These are phyloP conservation scores for Caligus rogercresseyi DNA, from an alignment of 1,140 invertebrate species.

Conservation along the genomic window DNA sequence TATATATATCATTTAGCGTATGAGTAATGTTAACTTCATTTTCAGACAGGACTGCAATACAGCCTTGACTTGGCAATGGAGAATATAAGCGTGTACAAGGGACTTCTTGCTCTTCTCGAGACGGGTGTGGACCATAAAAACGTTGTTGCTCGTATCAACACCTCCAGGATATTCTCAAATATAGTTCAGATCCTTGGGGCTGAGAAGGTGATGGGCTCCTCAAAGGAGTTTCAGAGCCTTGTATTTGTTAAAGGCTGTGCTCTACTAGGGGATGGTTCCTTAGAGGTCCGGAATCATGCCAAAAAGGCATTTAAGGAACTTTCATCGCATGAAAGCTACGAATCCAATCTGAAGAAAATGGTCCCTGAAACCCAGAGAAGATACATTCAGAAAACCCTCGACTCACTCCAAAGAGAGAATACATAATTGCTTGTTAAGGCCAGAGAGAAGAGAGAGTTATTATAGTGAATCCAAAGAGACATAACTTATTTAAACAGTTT, in stretches of 20 bases:
- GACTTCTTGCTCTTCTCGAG: neutral
- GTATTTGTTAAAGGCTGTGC: neutral
- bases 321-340: neutral
- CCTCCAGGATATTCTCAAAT: neutral
- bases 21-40: too few relatives aligned
- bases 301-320: conserved; percentile 1
- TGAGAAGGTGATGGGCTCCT: neutral
- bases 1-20: too few relatives aligned
- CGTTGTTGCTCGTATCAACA: neutral
- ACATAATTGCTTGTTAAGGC: neutral
- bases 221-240: conserved; percentile 1
- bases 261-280: neutral
- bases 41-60: neutral
- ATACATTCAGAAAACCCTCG: neutral
- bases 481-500: too few relatives aligned
- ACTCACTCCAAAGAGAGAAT: neutral
- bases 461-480: too few relatives aligned
- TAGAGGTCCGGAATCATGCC: neutral
- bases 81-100: neutral
- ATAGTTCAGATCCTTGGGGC: neutral
- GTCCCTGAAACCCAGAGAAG: neutral
- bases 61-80: conserved; percentile 2
- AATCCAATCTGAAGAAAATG: neutral
- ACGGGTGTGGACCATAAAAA: neutral
- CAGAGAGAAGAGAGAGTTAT: too few relatives aligned